Evolutionary conservation across 2,113 vertebrate genomes (phyloP).

Genomic region (Brachyhypopomus occidentalis): DNA sequence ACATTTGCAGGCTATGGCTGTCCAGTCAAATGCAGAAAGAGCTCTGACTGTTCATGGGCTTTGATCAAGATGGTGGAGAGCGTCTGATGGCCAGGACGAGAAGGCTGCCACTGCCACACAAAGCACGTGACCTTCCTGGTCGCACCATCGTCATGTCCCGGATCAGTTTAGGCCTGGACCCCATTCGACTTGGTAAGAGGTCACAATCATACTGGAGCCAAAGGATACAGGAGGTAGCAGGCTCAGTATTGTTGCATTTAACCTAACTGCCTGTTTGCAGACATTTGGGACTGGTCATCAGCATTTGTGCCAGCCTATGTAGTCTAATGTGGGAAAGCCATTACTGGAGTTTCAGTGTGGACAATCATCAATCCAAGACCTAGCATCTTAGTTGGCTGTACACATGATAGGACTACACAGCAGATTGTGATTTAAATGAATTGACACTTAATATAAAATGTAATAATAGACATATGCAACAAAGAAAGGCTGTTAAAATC

Average conservation of each 20-base stretch:
- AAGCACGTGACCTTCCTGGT: not conserved
- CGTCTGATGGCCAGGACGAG: not conserved
- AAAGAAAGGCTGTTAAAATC: not conserved
- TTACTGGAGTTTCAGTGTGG: not conserved
- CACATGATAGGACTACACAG: not conserved
- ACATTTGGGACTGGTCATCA: constrained; percentile 40
- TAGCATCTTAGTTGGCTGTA: not conserved
- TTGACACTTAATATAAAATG: not conserved
- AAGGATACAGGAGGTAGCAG: not conserved
- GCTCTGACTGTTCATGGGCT: constrained; percentile 38
- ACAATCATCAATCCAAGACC: not conserved
- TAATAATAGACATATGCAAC: not conserved
- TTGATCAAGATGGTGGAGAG: constrained; percentile 5
- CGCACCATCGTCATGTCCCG: not conserved
- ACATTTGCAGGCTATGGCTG: constrained; percentile 44
- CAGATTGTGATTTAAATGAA: not conserved
- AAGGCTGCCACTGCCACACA: not conserved
- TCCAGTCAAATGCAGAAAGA: constrained; percentile 28
- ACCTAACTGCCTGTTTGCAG: constrained; percentile 15
- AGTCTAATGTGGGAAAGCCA: constrained; percentile 17
- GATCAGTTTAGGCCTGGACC: not conserved
- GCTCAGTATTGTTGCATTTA: not conserved
- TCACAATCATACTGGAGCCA: not conserved
- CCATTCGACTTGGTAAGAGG: not conserved
- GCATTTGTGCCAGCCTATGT: constrained; percentile 12